A percentile compares a stretch with the other conserved stretches of the same genome.
Conservation (phyloP, 2,797 vertebrate species). For the Paguma larvata region DNA sequence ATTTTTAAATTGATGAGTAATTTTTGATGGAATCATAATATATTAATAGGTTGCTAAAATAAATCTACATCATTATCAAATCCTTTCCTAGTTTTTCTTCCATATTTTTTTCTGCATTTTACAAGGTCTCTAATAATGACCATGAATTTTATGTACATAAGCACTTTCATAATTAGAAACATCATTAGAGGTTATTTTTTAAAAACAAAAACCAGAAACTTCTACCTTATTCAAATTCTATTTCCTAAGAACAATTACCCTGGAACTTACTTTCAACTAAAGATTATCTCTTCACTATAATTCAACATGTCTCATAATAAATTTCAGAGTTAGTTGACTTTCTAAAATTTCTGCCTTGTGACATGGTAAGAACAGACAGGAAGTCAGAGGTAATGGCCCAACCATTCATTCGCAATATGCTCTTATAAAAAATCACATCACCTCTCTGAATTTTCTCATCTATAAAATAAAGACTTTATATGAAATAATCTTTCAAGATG, state of each 20-base stretch:
- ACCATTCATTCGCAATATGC: background rate
- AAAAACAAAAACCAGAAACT: conserved; percentile 3
- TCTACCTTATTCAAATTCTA: conserved; percentile 39
- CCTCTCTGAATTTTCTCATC: conserved; percentile 38
- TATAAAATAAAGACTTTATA: conserved; percentile 20
- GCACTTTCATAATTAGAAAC: conserved; percentile 13
- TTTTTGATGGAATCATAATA: background rate
- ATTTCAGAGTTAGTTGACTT: conserved; percentile 5
- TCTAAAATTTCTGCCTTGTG: background rate
- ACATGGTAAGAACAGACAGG: background rate
- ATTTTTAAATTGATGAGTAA: conserved; percentile 6
- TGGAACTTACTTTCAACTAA: conserved; percentile 46
- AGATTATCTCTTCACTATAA: conserved; percentile 5
- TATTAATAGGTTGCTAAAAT: conserved; percentile 37
- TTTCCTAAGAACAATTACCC: conserved; percentile 23
- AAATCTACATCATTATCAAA: conserved; percentile 33
- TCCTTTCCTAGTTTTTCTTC: background rate
- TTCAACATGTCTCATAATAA: conserved; percentile 38
- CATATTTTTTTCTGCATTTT: conserved; percentile 46
- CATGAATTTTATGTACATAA: conserved; percentile 1
- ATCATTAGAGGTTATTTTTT: background rate
- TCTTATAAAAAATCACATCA: conserved; percentile 39
- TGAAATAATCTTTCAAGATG: conserved; percentile 26
- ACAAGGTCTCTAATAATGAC: background rate
- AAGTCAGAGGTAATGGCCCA: background rate